Evolutionary conservation across 2,888 invertebrate species (phyloP).

Genomic region (Eumerus sabulonum): DNA sequence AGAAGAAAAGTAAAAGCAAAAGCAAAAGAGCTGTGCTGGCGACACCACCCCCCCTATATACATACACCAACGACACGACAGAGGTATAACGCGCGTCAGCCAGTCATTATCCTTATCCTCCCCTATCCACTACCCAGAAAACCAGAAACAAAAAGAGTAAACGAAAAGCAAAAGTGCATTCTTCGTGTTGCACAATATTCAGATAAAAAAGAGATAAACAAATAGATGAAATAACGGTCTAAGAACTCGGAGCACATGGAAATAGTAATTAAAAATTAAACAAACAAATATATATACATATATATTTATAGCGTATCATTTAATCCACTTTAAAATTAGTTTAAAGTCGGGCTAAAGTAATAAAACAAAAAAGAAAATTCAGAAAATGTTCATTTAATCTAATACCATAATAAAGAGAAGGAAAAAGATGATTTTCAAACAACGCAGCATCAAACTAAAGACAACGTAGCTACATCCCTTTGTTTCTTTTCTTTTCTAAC

Average conservation of each 20-base stretch:
- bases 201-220: constrained; percentile 47
- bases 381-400: constrained; percentile 66
- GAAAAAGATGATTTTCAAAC: constrained; percentile 29
- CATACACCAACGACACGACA: constrained; percentile 36
- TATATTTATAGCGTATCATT: constrained; percentile 68
- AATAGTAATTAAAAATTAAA: constrained; percentile 40
- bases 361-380: constrained; percentile 54
- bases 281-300: constrained; percentile 28
- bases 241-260: constrained; percentile 21
- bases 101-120: not conserved
- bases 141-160: too few species aligned
- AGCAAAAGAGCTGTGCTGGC: constrained; percentile 16
- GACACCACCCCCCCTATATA: constrained; percentile 46
- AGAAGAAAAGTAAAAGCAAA: constrained; percentile 12
- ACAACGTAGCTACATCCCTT: constrained; percentile 60
- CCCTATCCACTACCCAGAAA: constrained; percentile 6
- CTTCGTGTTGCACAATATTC: constrained; percentile 64
- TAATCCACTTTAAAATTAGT: constrained; percentile 66
- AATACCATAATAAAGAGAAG: constrained; percentile 54
- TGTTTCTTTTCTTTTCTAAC: constrained; percentile 13
- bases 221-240: too few species aligned
- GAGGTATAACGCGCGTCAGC: constrained; percentile 26
- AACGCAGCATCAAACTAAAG: constrained; percentile 57
- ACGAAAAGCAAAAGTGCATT: constrained; percentile 60
- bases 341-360: constrained; percentile 65